phyloP scores from a whole-genome alignment of 2,888 invertebrate genomes.

The Machimus atricapillus region DNA sequence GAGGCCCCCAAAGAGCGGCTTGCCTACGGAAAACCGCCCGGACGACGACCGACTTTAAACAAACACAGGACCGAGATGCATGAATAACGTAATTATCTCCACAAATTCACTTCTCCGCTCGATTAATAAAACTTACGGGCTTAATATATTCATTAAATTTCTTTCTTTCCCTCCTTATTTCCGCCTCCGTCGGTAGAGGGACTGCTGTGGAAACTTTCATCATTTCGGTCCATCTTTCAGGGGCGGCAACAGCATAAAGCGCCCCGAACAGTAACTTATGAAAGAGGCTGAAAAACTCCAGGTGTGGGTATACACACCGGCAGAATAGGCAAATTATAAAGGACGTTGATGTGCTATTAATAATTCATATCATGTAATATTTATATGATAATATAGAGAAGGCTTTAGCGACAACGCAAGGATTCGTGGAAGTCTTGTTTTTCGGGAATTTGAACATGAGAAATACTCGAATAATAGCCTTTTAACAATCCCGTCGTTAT shows the following conservation, averaged over 20 bases:
- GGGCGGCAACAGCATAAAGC: not conserved
- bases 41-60: not conserved
- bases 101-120: constrained; percentile 36
- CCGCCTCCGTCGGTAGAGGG: not conserved
- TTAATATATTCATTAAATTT: constrained; percentile 47
- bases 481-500: not conserved
- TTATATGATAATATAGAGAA: constrained; percentile 46
- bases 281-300: constrained; percentile 8
- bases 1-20: not conserved
- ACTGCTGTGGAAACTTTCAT: not conserved
- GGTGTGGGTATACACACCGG: not conserved
- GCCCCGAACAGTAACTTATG: not conserved
- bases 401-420: constrained; percentile 22
- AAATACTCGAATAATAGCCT: not conserved
- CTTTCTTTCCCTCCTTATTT: constrained; percentile 13
- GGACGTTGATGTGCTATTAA: constrained; percentile 46
- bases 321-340: constrained; percentile 44
- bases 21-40: not conserved
- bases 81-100: constrained; percentile 42
- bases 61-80: constrained; percentile 15
- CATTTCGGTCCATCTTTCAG: not conserved
- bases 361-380: constrained; percentile 47
- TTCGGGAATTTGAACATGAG: not conserved
- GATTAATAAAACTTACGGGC: constrained; percentile 38
- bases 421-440: not conserved